Base-by-base conservation (phyloP, 1,140 invertebrate genomes). In the Pogonomyrmex californicus region DNA sequence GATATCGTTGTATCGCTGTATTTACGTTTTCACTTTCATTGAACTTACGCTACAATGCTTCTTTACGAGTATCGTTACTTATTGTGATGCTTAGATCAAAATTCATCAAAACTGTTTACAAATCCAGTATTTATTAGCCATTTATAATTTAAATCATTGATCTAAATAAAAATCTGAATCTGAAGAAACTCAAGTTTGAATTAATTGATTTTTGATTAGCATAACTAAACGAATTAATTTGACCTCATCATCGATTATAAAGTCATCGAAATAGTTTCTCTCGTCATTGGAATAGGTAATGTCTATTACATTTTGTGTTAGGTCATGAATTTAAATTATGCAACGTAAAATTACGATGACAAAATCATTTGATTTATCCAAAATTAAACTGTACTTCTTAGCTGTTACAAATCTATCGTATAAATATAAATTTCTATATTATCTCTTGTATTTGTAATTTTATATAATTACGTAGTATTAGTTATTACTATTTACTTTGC, bases 1-100 rank as follows among this genome's bases (percentile, higher is more conserved):
- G 63, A 81, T 81, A 81, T 33, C n/a, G 63, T 70, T 68, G 77
- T 81, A 33, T 56, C 47, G 33, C 36, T 33, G n/a, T 65, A 68
- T 56, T 70, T 81, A 17, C 38, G 78, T 70, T 70, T 81, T 70
- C 78, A 81, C 62, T 81, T 81, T 81, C 65, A 81, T 81, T 56
- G 36, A n/a, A 58, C n/a, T 5, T 10, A 38, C 47, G 62, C 14
- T 81, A 51, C 14, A 17, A 3, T 14, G 54, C 14, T 23, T 76
- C 23, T 23, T 3, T 47, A 36, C 47, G 3, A 10, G 36, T 12
- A 12, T 36, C 33, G 47, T 54, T 23, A 56, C 30, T 38, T 51
- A 54, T 66, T 65, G 36, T 6, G 33, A 66, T 3, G 6, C 30
- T 49, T 12, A 41, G 12, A 17, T n/a, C 10, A 54, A 54, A 54